Percentiles rank a stretch among this genome's conserved stretches.
phyloP scores from a whole-genome alignment of 2,888 invertebrate genomes.

The Pristionchus maxplancki region DNA sequence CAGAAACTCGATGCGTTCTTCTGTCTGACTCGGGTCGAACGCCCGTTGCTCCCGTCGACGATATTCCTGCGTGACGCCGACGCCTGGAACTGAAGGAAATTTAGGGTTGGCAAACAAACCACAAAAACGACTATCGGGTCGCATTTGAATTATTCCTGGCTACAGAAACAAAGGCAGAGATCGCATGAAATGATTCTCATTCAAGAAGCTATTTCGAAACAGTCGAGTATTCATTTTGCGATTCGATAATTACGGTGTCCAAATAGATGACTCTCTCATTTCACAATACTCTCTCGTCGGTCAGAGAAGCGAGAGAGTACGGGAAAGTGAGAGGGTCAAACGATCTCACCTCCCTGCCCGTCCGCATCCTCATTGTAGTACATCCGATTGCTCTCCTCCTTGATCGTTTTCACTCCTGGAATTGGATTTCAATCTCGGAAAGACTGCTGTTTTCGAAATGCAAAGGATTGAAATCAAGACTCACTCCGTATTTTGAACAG shows the following conservation, averaged over 20 bases:
- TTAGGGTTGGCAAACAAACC: no score
- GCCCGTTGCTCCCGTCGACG: constrained; percentile 57
- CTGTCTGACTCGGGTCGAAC: constrained; percentile 62
- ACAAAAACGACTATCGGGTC: no score
- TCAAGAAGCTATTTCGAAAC: no score
- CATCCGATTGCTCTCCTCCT: constrained; percentile 49
- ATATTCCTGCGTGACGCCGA: constrained; percentile 43
- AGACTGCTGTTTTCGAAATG: background rate
- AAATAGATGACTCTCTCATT: no score
- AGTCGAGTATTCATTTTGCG: no score
- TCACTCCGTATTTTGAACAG: constrained; percentile 47
- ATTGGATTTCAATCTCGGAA: background rate
- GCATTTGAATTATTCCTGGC: no score
- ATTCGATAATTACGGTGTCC: no score
- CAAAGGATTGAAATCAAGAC: background rate
- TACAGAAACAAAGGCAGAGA: no score
- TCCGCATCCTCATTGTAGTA: constrained; percentile 47
- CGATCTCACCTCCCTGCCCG: constrained; percentile 34
- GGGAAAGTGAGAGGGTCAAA: no score
- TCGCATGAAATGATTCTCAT: no score
- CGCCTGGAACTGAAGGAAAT: background rate
- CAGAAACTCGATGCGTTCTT: constrained; percentile 64
- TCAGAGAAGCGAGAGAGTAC: no score
- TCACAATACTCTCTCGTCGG: no score
- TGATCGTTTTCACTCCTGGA: constrained; percentile 47